These are phyloP conservation scores for Catocala sponsa DNA, from an alignment of 2,888 invertebrate genomes.

Conservation along the genomic window DNA sequence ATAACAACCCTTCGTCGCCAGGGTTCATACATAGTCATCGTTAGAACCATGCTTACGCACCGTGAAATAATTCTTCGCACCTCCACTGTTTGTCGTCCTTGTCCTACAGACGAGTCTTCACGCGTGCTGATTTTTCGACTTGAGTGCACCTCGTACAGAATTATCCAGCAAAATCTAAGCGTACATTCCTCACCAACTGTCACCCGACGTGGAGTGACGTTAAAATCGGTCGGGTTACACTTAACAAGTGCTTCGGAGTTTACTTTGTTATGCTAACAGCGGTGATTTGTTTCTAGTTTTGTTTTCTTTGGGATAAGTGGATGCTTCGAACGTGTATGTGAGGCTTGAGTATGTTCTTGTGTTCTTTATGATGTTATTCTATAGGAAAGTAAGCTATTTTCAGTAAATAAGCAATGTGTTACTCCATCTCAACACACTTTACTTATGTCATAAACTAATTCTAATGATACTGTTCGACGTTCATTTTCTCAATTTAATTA, in stretches of 20 bases:
- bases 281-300: constrained; percentile 70
- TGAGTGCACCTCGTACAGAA: constrained; percentile 70
- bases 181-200: constrained; percentile 51
- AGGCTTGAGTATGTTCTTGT: background rate
- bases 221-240: constrained; percentile 61
- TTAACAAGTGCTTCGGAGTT: constrained; percentile 68
- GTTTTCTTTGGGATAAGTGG: constrained; percentile 54
- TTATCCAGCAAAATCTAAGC: constrained; percentile 58
- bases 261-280: constrained; percentile 70
- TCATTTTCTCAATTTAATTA: background rate
- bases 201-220: constrained; percentile 45
- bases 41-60: constrained; percentile 56
- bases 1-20: constrained; percentile 4
- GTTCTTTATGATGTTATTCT: background rate
- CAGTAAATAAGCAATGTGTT: background rate
- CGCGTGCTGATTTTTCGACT: constrained; percentile 78
- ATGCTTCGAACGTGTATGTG: constrained; percentile 10
- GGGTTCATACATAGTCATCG: constrained; percentile 28
- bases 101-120: constrained; percentile 70
- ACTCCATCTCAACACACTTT: background rate
- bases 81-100: constrained; percentile 69
- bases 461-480: background rate
- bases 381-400: background rate
- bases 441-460: background rate
- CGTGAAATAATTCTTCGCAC: constrained; percentile 80